Percentiles rank a stretch among this genome's conserved stretches.
phyloP scores from a whole-genome alignment of 2,888 invertebrate genomes.

The Limnephilus auricula region DNA sequence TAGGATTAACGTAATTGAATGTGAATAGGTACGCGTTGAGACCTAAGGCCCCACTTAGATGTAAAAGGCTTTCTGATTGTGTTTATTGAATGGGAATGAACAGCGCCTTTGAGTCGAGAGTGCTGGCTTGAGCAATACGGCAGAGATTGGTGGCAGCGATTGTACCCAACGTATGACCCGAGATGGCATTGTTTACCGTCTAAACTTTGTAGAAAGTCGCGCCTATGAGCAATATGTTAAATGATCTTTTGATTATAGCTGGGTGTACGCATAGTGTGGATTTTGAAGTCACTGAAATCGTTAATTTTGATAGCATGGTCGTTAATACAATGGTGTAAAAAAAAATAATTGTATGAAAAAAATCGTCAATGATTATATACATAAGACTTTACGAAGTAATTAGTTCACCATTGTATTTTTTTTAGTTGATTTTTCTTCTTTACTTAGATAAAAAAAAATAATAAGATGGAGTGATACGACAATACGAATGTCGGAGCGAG shows the following conservation, averaged over 20 bases:
- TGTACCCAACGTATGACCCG: slow-evolving; percentile 11
- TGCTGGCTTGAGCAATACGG: slow-evolving; percentile 9
- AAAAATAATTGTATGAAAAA: too few relatives aligned
- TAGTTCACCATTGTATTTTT: too few relatives aligned
- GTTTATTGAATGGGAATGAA: slow-evolving; percentile 34
- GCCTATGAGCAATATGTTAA: background rate
- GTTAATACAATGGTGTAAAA: too few relatives aligned
- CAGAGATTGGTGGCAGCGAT: slow-evolving; percentile 12
- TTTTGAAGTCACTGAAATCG: background rate
- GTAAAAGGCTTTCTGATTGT: slow-evolving; percentile 29
- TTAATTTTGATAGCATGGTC: background rate
- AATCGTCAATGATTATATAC: too few relatives aligned
- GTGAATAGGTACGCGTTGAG: slow-evolving; percentile 7
- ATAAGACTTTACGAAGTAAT: too few relatives aligned
- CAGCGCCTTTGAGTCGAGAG: background rate
- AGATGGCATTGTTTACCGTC: slow-evolving; percentile 24
- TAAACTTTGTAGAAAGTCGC: slow-evolving; percentile 31
- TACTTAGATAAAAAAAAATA: too few relatives aligned
- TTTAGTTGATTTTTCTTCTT: too few relatives aligned
- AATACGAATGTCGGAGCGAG: too few relatives aligned
- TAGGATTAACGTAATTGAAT: slow-evolving; percentile 40
- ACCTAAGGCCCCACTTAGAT: slow-evolving; percentile 26
- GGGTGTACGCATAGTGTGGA: background rate
- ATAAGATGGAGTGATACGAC: too few relatives aligned
- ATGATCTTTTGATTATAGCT: background rate